Evolutionary conservation across 2,888 invertebrate species (phyloP).

Genomic region (Fragum sueziense): DNA sequence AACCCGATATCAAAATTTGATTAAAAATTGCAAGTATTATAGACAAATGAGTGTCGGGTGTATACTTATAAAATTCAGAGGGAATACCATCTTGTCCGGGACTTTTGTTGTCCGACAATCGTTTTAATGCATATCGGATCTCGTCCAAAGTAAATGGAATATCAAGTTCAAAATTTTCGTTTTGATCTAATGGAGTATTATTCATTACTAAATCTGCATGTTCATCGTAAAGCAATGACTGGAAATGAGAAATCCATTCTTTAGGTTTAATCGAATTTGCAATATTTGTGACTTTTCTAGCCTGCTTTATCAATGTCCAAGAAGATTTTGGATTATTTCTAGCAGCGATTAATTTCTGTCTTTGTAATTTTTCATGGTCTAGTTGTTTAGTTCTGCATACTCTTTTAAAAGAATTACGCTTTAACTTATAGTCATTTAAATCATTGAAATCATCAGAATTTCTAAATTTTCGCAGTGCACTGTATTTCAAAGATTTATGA

Average conservation of each 20-base stretch:
- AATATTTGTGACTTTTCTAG: neutral
- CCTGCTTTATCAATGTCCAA: conserved; percentile 3
- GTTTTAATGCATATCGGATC: neutral
- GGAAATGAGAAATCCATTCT: neutral
- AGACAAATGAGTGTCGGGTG: neutral
- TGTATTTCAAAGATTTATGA: conserved; percentile 8
- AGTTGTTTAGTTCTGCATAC: neutral
- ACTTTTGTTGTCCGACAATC: neutral
- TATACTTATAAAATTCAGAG: conserved; percentile 17
- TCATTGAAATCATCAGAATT: neutral
- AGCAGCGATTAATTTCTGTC: neutral
- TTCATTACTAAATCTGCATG: neutral
- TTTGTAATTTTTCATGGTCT: neutral
- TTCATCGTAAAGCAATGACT: neutral
- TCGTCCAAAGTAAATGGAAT: neutral
- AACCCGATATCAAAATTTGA: neutral
- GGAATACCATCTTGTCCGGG: conserved; percentile 11
- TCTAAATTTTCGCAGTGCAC: neutral
- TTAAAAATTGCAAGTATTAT: neutral
- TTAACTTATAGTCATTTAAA: neutral
- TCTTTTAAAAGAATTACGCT: neutral
- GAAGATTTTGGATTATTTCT: neutral
- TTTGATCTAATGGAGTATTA: neutral
- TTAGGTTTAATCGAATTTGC: neutral
- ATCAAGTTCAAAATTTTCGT: neutral